Base-by-base conservation (phyloP, 2,888 invertebrate genomes). In the Temnothorax ravouxi region DNA sequence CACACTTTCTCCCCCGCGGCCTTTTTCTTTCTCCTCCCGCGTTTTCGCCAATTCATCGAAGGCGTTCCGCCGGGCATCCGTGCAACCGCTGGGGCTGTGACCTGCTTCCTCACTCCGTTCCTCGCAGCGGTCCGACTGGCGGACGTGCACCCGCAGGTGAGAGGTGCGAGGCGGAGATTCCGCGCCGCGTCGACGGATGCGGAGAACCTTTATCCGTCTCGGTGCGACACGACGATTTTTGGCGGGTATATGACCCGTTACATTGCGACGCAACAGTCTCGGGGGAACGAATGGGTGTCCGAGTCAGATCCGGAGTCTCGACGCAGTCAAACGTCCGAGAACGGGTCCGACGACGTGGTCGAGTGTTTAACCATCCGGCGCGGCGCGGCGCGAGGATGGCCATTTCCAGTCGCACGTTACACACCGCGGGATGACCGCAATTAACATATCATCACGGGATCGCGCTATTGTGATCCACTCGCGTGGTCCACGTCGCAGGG, bases 101-200 rank as follows among this genome's bases (percentile, higher is more conserved):
- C 74, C 84, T 69, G 75, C 83, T 83, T 84, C 83, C 75, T 29
- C 29, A 77, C 85, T 83, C 82, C 38, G 34, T 15, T 77, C 66
- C 83, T 85, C 84, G 77, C 87, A 18, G 61, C 85, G 56, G 86
- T 84, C 71, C 64, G 86, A 85, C 81, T 8, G 87, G 86, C 87
- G 88, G 87, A 86, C 86, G 85, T 86, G 84, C 75, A 64, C 64
- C 21, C 86, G 84, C 82, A 87, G 89, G 89, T 89, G 85, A 89
- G 79, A 69, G 88, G 41, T 3, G 18, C 50, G 13, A 34, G 34
- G 34, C 34, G 34, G 13, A 4, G 47, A 82, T 75, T 38, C 25
- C 59, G 25, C 29, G 25, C 41, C 29, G 11, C 59, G 11, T 29
- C 47, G 44, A 29, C 74, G 59, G 59, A 59, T 38, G 41, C 13